Conservation (phyloP, 2,888 invertebrate species). For the Pachliopta kotzebuea region DNA sequence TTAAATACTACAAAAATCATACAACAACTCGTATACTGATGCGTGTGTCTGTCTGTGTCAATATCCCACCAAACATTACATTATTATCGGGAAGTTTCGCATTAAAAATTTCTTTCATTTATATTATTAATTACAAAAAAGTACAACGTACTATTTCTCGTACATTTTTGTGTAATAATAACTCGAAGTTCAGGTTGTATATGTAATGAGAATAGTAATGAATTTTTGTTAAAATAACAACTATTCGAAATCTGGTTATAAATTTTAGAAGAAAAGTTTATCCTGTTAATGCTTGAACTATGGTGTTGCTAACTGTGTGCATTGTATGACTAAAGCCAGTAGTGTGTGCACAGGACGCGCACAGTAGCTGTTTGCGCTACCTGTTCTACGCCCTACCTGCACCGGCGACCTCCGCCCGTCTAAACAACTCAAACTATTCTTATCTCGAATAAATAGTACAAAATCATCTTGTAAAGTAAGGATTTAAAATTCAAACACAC, state of each 20-base stretch:
- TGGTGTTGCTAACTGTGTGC: slow-evolving; percentile 28
- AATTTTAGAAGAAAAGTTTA: neutral
- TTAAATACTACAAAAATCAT: too few species aligned
- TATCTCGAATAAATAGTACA: slow-evolving; percentile 69
- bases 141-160: too few species aligned
- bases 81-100: too few species aligned
- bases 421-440: slow-evolving; percentile 55
- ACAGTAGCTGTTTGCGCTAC: slow-evolving; percentile 75
- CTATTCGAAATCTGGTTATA: neutral
- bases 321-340: slow-evolving; percentile 59
- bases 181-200: too few species aligned
- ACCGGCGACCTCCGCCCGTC: slow-evolving; percentile 32
- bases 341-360: slow-evolving; percentile 70
- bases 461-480: slow-evolving; percentile 52
- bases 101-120: too few species aligned
- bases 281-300: neutral
- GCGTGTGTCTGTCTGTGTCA: too few species aligned
- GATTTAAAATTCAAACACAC: slow-evolving; percentile 62
- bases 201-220: too few species aligned
- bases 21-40: too few species aligned
- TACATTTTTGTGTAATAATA: too few species aligned
- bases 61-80: too few species aligned
- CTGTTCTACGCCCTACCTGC: slow-evolving; percentile 72
- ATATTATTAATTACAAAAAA: too few species aligned
- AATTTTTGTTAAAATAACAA: neutral